phyloP scores from a whole-genome alignment of 2,113 vertebrate genomes.

The Phodopus roborovskii region DNA sequence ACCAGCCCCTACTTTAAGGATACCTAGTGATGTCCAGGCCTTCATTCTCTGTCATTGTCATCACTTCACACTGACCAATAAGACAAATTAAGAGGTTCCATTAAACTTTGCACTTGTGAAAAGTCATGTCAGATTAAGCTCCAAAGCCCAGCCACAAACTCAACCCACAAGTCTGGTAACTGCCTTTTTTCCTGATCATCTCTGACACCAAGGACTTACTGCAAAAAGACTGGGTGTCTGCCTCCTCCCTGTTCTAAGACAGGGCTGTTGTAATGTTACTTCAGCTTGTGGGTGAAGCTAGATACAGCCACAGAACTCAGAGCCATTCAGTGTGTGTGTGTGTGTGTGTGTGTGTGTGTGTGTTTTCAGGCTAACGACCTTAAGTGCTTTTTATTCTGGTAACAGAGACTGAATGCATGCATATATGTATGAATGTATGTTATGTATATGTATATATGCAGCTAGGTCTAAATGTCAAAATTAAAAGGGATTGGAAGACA shows the following conservation, averaged over 20 bases:
- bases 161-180: not conserved
- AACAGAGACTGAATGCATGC: not conserved
- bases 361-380: not conserved
- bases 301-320: not conserved
- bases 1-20: not conserved
- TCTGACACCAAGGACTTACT: fast-evolving
- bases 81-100: not conserved
- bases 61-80: not conserved
- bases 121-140: not conserved
- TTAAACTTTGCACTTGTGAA: not conserved
- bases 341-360: not conserved
- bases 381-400: not conserved
- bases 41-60: not conserved
- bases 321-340: not conserved
- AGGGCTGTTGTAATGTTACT: not conserved
- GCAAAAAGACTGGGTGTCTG: not conserved
- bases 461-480: not conserved
- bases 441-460: not conserved
- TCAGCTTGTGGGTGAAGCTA: not conserved
- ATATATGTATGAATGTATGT: not conserved
- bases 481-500: not conserved
- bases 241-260: not conserved
- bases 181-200: not conserved
- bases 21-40: not conserved
- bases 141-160: not conserved